phyloP scores from a whole-genome alignment of 2,888 invertebrate genomes.

The Machimus rusticus region DNA sequence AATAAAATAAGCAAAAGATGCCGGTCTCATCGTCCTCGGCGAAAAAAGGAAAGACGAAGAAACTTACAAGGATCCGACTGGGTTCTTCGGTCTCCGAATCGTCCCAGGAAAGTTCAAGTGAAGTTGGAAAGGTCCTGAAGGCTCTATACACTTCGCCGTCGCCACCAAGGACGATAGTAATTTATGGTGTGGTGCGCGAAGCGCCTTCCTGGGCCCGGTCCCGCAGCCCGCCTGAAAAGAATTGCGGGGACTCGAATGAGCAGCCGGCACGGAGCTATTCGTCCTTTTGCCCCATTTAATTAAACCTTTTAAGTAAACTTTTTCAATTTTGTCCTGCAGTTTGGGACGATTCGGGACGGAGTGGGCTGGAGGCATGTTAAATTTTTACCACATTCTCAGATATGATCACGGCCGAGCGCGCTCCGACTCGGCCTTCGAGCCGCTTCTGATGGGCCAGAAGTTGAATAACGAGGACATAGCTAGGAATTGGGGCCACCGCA shows the following conservation, averaged over 20 bases:
- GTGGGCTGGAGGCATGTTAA: constrained; percentile 15
- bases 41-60: not conserved
- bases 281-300: constrained; percentile 26
- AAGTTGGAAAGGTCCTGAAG: not conserved
- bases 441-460: not conserved
- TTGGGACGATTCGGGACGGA: not conserved
- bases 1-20: not conserved
- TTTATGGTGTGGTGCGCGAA: not conserved
- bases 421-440: not conserved
- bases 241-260: constrained; percentile 5
- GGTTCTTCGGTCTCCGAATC: not conserved
- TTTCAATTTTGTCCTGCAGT: constrained; percentile 11
- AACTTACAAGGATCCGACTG: not conserved
- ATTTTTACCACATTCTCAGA: constrained; percentile 30
- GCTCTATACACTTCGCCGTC: not conserved
- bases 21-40: not conserved
- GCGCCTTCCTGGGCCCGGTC: not conserved
- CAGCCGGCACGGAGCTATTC: not conserved
- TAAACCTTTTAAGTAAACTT: constrained; percentile 36
- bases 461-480: constrained; percentile 1
- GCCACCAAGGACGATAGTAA: constrained; percentile 12
- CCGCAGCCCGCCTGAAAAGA: not conserved
- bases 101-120: not conserved
- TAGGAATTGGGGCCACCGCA: not conserved
- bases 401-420: not conserved